Base-by-base conservation (phyloP, 2,888 invertebrate species). In the Sphaerophoria rueppellii region DNA sequence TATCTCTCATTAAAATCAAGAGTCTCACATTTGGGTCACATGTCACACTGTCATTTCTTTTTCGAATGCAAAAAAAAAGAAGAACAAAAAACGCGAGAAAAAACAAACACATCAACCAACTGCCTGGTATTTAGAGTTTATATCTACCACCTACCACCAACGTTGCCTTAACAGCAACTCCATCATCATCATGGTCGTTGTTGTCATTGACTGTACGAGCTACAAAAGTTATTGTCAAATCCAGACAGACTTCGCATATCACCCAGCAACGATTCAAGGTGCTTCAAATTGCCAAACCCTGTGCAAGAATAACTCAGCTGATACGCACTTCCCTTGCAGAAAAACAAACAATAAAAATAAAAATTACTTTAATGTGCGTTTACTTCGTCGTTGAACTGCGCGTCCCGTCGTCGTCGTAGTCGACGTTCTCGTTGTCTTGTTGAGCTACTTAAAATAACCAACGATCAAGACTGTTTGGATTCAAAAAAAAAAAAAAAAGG, bases 281-380 rank as follows among this genome's bases (percentile, higher is more conserved):
- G 80, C 72, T 73, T 76, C 75, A 63, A 73, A 69, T 85, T 85
- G 85, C 85, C 85, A 85, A 85, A 81, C 85, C 85, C 85, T 63
- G 52, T 54, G 54, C 54, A 67, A 67, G 67, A 67, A 24, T 24
- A 24, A 65, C 55, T 35, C 72, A 76, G 69, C 81, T 85, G 85
- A 85, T 85, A 85, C 85, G 85, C 85, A 85, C 85, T 85, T 85
- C 85, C 85, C 85, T 81, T 76, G 85, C 81, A 70, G 60, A 67
- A 37, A 57, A 57, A 32, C 50, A 24, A 32, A 46, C 55, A 65
- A n/a, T n/a, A 63, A 72, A 65, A 37, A 40, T 46, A 43, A 52
- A 52, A 46, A 78, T 70, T 43, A 79, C 70, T 58, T 74, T 63
- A 79, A 70, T 79, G 74, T 83, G 83, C 83, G 75, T 83, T 79